phyloP scores from a whole-genome alignment of 2,888 invertebrate genomes.

The Cynaeus angustus region DNA sequence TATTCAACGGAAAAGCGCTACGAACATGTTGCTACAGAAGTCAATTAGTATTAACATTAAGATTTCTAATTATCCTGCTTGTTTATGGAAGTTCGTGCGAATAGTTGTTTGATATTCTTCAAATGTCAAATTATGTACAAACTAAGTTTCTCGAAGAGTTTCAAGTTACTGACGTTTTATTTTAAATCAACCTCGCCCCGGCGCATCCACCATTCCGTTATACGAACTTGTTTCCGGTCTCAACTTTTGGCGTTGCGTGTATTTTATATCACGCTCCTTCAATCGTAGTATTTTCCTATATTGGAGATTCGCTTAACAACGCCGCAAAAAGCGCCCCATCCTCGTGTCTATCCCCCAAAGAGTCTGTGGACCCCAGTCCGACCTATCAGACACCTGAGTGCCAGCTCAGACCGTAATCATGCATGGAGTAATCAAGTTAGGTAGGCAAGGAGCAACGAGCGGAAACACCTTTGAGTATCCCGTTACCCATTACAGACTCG shows the following conservation, averaged over 20 bases:
- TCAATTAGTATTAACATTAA: background rate
- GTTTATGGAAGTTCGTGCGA: background rate
- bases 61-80: background rate
- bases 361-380: conserved; percentile 26
- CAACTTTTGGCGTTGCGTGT: too few species aligned
- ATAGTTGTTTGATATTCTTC: background rate
- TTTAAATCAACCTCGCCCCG: too few species aligned
- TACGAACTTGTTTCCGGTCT: too few species aligned
- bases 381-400: conserved; percentile 53
- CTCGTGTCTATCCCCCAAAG: background rate
- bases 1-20: background rate
- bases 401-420: conserved; percentile 53
- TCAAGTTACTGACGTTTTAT: too few species aligned
- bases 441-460: conserved; percentile 57
- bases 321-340: background rate
- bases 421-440: conserved; percentile 57
- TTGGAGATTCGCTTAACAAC: background rate
- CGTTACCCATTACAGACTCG: conserved; percentile 61
- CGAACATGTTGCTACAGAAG: background rate
- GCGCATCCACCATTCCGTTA: too few species aligned
- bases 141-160: too few species aligned
- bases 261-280: too few species aligned
- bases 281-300: too few species aligned
- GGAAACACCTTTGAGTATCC: conserved; percentile 66
- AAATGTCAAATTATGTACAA: too few species aligned